Percentiles rank a stretch among this genome's conserved stretches.
phyloP scores from a whole-genome alignment of 2,797 vertebrate species.

The Schizopygopsis pylzovi region DNA sequence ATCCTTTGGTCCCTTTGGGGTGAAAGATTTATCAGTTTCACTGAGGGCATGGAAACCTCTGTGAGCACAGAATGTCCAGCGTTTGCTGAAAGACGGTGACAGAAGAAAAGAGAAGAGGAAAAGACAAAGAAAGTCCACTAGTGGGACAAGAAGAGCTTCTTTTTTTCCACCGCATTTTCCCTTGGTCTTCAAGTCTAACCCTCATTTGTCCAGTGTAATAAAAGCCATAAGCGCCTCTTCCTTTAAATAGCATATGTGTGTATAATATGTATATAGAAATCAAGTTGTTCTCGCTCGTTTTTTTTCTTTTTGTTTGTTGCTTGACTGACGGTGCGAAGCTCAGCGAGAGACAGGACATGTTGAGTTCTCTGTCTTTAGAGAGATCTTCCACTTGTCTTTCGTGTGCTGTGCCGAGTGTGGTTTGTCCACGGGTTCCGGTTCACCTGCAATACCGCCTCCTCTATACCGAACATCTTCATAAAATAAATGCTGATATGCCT shows the following conservation, averaged over 20 bases:
- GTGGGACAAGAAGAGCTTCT: conserved; percentile 75
- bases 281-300: conserved; percentile 82
- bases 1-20: conserved; percentile 88
- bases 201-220: conserved; percentile 86
- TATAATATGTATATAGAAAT: conserved; percentile 89
- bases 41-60: conserved; percentile 82
- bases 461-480: conserved; percentile 72
- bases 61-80: conserved; percentile 80
- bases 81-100: conserved; percentile 80
- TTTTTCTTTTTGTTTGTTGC: conserved; percentile 84
- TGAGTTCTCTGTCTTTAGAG: conserved; percentile 73
- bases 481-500: conserved; percentile 87
- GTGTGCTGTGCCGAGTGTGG: conserved; percentile 68
- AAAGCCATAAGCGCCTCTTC: conserved; percentile 83
- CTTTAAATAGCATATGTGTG: conserved; percentile 81
- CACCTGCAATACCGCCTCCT: conserved; percentile 56
- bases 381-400: conserved; percentile 71
- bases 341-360: conserved; percentile 79
- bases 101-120: conserved; percentile 79
- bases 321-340: conserved; percentile 86
- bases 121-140: conserved; percentile 80
- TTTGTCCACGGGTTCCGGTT: conserved; percentile 69
- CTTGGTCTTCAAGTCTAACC: conserved; percentile 86
- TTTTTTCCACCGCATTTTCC: conserved; percentile 74
- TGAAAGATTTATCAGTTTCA: conserved; percentile 82